Conservation (phyloP, 2,797 vertebrate genomes). For the Rhabdomys pumilio region DNA sequence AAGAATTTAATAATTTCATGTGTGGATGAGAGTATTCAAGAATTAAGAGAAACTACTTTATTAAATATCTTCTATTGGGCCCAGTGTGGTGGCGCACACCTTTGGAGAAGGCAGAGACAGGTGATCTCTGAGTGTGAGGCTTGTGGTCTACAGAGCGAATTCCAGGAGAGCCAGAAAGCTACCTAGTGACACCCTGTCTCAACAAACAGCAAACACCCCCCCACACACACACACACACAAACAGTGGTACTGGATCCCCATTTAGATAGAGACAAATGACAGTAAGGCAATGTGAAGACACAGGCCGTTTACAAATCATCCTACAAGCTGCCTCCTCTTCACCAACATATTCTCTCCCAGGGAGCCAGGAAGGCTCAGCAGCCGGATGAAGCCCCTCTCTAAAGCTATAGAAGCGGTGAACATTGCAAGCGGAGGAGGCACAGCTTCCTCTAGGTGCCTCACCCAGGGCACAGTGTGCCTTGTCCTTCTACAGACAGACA, state of each 20-base stretch:
- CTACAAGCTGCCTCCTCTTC: neutral
- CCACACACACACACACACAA: too few species aligned
- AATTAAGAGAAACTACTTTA: neutral
- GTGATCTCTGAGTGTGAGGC: too few species aligned
- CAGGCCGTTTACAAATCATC: neutral
- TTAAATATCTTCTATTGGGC: neutral
- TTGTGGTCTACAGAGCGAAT: neutral
- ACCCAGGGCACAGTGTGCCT: neutral
- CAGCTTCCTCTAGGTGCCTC: too few species aligned
- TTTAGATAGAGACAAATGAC: neutral
- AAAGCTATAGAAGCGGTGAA: neutral
- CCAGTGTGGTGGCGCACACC: accelerated
- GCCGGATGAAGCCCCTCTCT: neutral
- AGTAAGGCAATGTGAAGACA: neutral
- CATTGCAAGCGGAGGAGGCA: neutral
- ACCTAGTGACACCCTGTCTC: neutral
- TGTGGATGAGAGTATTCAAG: neutral
- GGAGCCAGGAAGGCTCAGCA: neutral
- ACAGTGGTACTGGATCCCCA: neutral
- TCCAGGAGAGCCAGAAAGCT: neutral
- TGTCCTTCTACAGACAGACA: neutral
- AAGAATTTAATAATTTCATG: neutral
- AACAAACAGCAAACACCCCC: neutral
- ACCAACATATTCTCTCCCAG: neutral
- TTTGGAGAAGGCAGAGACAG: neutral